Percentiles rank a stretch among this genome's conserved stretches.
These are phyloP conservation scores for Neoseiulus cucumeris DNA, from an alignment of 1,140 invertebrate species.

Conservation along the genomic window DNA sequence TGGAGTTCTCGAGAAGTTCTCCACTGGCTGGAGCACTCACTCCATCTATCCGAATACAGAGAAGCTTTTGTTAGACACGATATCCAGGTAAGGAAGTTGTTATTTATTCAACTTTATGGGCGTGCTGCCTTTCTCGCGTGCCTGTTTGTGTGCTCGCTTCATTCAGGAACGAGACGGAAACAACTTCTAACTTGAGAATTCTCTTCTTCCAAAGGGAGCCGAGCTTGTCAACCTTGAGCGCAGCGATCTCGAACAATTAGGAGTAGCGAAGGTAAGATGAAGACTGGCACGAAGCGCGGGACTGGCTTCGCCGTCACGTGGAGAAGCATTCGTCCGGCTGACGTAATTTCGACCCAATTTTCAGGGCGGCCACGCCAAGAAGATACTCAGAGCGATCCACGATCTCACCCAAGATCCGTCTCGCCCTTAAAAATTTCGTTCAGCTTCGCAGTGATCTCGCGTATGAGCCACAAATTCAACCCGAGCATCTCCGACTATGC, in stretches of 20 bases:
- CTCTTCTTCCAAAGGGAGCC: conserved; percentile 38
- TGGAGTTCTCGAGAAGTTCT: conserved; percentile 39
- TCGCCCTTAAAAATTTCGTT: no score
- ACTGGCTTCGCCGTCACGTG: not conserved
- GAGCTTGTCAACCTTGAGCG: conserved; percentile 67
- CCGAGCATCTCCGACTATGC: not conserved
- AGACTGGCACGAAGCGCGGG: not conserved
- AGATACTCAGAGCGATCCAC: conserved; percentile 74
- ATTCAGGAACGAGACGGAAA: not conserved
- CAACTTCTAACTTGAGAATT: not conserved
- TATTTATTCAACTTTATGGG: not conserved
- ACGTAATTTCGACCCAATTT: not conserved
- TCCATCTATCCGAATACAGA: conserved; percentile 65
- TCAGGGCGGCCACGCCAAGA: conserved; percentile 74
- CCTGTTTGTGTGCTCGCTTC: not conserved
- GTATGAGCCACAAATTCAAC: not conserved
- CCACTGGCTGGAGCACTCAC: conserved; percentile 54
- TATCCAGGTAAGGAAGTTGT: conserved; percentile 31
- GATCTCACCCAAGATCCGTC: conserved; percentile 35
- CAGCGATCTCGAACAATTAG: conserved; percentile 28
- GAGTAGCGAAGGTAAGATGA: conserved; percentile 10
- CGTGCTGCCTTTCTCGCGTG: no score
- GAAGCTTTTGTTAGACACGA: conserved; percentile 63
- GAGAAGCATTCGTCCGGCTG: not conserved
- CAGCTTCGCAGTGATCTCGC: not conserved